phyloP scores from a whole-genome alignment of 1,140 invertebrate genomes.

The Habropoda laboriosa region DNA sequence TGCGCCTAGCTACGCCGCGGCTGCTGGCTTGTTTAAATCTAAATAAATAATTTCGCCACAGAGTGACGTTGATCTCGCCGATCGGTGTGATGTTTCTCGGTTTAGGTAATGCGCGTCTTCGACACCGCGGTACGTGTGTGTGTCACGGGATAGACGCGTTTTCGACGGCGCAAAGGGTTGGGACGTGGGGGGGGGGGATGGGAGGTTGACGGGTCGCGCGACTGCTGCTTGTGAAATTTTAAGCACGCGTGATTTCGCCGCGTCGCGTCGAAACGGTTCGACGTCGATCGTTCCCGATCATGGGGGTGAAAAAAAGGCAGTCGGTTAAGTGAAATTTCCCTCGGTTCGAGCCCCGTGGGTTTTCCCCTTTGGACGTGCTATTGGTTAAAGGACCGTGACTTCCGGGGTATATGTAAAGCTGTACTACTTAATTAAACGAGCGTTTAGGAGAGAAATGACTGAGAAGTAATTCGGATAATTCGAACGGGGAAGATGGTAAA shows the following conservation, averaged over 20 bases:
- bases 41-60: slow-evolving; percentile 75
- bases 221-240: slow-evolving; percentile 19
- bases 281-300: not conserved
- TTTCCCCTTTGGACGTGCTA: too few relatives aligned
- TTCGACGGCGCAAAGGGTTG: not conserved
- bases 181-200: too few relatives aligned
- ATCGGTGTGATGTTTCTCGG: slow-evolving; percentile 46
- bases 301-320: too few relatives aligned
- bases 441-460: too few relatives aligned
- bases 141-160: not conserved
- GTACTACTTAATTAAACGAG: too few relatives aligned
- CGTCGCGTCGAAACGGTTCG: not conserved
- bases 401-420: too few relatives aligned
- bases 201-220: not conserved
- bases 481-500: too few relatives aligned
- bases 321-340: too few relatives aligned
- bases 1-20: slow-evolving; percentile 16
- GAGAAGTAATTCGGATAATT: too few relatives aligned
- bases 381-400: too few relatives aligned
- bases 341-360: too few relatives aligned
- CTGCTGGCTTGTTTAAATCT: slow-evolving; percentile 68
- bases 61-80: slow-evolving; percentile 58
- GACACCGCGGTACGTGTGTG: not conserved
- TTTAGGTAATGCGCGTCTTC: slow-evolving; percentile 43
- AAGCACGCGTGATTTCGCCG: not conserved